These are phyloP conservation scores for Micrasema longulum DNA, from an alignment of 1,140 invertebrate species.

Conservation along the genomic window DNA sequence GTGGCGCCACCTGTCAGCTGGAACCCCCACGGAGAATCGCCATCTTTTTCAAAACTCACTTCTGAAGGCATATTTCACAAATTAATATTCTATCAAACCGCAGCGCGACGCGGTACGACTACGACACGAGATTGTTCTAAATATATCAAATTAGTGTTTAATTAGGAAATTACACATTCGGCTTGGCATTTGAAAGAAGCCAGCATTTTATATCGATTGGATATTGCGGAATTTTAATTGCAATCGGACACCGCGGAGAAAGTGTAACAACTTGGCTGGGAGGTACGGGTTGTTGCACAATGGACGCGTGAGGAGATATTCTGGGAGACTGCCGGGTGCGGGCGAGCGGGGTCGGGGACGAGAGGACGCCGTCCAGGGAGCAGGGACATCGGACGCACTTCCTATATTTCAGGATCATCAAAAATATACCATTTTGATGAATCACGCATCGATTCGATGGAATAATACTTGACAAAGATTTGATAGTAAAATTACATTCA, in stretches of 20 bases:
- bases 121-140: background rate
- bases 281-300: conserved; percentile 46
- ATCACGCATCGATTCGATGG: no score
- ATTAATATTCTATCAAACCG: background rate
- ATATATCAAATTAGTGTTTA: background rate
- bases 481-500: no score
- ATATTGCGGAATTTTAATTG: conserved; percentile 52
- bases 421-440: no score
- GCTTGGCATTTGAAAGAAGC: conserved; percentile 20
- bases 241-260: conserved; percentile 44
- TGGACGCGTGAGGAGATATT: conserved; percentile 46
- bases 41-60: conserved; percentile 47
- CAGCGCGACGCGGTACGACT: background rate
- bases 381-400: background rate
- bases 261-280: conserved; percentile 50
- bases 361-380: background rate
- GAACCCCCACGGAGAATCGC: conserved; percentile 78
- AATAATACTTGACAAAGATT: no score
- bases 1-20: conserved; percentile 85
- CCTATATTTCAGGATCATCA: background rate
- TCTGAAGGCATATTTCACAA: conserved; percentile 49
- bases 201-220: conserved; percentile 36
- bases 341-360: background rate
- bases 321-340: conserved; percentile 21
- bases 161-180: background rate